Conservation (phyloP, 2,888 invertebrate species). For the Pilophorus perplexus region DNA sequence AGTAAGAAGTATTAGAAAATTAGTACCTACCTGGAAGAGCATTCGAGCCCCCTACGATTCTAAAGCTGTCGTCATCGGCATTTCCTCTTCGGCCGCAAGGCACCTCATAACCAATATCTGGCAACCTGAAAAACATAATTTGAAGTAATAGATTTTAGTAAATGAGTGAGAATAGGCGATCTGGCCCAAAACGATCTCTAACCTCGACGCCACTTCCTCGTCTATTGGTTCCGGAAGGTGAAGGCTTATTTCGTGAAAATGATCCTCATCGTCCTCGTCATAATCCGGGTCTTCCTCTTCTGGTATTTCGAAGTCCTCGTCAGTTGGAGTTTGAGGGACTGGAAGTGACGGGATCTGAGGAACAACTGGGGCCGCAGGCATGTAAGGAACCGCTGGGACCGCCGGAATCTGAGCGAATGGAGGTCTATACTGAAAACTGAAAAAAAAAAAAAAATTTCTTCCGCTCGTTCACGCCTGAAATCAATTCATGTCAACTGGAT, state of each 20-base stretch:
- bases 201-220: too few relatives aligned
- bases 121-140: background rate
- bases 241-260: too few relatives aligned
- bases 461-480: too few relatives aligned
- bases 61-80: constrained; percentile 24
- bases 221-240: too few relatives aligned
- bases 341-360: background rate
- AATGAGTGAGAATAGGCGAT: background rate
- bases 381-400: too few relatives aligned
- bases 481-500: background rate
- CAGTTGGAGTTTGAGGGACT: background rate
- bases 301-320: background rate
- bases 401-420: background rate
- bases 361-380: background rate
- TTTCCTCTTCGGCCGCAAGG: constrained; percentile 40
- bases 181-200: too few relatives aligned
- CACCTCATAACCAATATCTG: constrained; percentile 34
- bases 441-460: too few relatives aligned
- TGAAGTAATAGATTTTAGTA: background rate
- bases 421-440: background rate
- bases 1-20: too few relatives aligned
- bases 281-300: too few relatives aligned
- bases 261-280: too few relatives aligned
- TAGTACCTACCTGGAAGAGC: constrained; percentile 45
- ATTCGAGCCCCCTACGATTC: constrained; percentile 47